phyloP scores from a whole-genome alignment of 2,888 invertebrate genomes.

The Argynnis bischoffii region DNA sequence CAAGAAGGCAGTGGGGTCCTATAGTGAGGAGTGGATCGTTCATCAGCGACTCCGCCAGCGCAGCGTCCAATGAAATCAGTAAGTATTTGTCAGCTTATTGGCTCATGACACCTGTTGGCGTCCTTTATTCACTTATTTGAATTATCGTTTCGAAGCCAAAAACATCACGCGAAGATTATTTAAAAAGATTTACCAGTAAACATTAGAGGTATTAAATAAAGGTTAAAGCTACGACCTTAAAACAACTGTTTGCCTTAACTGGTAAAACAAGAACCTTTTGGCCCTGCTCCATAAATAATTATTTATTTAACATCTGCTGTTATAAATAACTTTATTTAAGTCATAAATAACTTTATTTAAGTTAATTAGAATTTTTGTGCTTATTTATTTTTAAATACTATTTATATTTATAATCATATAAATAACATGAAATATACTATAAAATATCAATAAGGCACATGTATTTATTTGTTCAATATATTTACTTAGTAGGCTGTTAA shows the following conservation, averaged over 20 bases:
- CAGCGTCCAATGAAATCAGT: constrained; percentile 75
- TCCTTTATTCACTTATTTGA: constrained; percentile 43
- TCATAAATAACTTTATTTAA: too few species aligned
- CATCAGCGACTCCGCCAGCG: constrained; percentile 58
- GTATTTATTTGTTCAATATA: too few species aligned
- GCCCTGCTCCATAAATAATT: constrained; percentile 28
- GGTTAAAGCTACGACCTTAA: constrained; percentile 33
- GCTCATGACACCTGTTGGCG: constrained; percentile 68
- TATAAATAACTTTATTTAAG: not conserved
- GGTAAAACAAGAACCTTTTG: constrained; percentile 39
- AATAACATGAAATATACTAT: too few species aligned
- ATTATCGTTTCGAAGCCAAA: constrained; percentile 34
- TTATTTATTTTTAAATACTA: too few species aligned
- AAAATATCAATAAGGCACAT: too few species aligned
- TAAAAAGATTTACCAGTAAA: constrained; percentile 26
- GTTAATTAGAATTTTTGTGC: too few species aligned
- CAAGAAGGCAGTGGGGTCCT: constrained; percentile 73
- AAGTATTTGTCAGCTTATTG: constrained; percentile 58
- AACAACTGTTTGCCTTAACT: constrained; percentile 44
- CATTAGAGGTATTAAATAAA: constrained; percentile 22
- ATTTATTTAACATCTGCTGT: constrained; percentile 12
- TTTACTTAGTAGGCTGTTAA: too few species aligned
- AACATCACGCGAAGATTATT: constrained; percentile 31
- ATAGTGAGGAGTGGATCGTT: constrained; percentile 66
- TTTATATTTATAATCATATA: too few species aligned